A percentile compares a stretch with the other conserved stretches of the same genome.
Evolutionary conservation across 2,797 vertebrate genomes (phyloP).

Genomic region (Paramormyrops hopkinsi): DNA sequence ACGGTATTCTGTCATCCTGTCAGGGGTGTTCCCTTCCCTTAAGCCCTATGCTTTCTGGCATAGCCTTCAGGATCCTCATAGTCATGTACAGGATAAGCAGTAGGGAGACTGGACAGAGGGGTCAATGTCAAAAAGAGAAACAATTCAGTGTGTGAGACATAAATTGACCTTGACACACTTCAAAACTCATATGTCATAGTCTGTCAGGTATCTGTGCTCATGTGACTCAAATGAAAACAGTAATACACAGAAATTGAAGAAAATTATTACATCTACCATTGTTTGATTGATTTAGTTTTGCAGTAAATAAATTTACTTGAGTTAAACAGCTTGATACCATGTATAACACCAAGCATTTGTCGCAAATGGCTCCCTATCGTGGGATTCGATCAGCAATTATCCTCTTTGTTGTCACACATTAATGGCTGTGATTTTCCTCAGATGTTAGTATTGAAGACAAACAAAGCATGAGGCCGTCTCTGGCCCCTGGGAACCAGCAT

Average conservation of each 20-base stretch:
- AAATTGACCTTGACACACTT: background rate
- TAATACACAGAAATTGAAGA: background rate
- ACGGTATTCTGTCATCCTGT: background rate
- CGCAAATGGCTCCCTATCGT: background rate
- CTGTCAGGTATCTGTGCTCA: background rate
- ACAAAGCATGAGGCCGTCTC: background rate
- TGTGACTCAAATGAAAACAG: background rate
- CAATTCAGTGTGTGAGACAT: background rate
- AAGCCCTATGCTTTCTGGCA: background rate
- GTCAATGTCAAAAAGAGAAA: background rate
- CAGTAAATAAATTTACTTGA: background rate
- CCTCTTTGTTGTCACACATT: slow-evolving; percentile 32
- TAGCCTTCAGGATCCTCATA: background rate
- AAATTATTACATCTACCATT: background rate
- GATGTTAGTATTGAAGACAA: slow-evolving; percentile 31
- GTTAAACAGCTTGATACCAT: slow-evolving; percentile 13
- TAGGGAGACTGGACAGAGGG: background rate
- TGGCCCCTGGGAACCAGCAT: slow-evolving; percentile 30
- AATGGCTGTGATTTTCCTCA: slow-evolving; percentile 33
- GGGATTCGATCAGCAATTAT: slow-evolving; percentile 36
- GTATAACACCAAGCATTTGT: background rate
- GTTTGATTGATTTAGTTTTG: background rate
- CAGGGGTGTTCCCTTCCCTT: background rate
- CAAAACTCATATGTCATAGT: background rate
- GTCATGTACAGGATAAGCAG: background rate